Evolutionary conservation across 2,888 invertebrate genomes (phyloP).

Genomic region (Zele albiditarsus): DNA sequence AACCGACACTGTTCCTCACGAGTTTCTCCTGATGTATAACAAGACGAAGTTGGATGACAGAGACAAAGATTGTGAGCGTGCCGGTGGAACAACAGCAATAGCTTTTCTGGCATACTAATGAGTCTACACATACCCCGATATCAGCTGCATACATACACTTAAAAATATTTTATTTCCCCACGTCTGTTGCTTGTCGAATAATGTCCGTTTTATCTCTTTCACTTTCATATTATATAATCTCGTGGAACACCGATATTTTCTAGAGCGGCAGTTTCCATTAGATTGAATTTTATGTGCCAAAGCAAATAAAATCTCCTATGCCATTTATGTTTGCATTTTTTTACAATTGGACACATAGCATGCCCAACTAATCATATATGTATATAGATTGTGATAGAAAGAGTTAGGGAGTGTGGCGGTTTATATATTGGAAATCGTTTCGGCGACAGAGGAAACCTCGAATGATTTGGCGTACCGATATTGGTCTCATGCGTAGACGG

Average conservation of each 20-base stretch:
- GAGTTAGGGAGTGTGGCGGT: background rate
- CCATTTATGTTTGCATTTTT: background rate
- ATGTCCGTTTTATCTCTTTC: background rate
- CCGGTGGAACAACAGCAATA: background rate
- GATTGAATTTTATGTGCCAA: background rate
- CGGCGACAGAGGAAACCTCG: constrained; percentile 47
- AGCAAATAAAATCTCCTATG: background rate
- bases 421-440: constrained; percentile 41
- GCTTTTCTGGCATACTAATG: background rate
- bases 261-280: background rate
- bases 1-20: constrained; percentile 26
- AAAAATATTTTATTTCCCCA: background rate
- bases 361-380: background rate
- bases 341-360: background rate
- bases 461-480: constrained; percentile 42
- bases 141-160: background rate
- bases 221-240: too few relatives aligned
- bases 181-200: background rate
- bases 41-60: constrained; percentile 17
- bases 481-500: constrained; percentile 23
- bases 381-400: background rate
- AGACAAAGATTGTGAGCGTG: constrained; percentile 10
- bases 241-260: background rate
- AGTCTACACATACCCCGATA: background rate
- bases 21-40: constrained; percentile 6